Percentiles rank a stretch among this genome's conserved stretches.
Evolutionary conservation across 1,140 invertebrate species (phyloP).

Genomic region (Nasonia longicornis): DNA sequence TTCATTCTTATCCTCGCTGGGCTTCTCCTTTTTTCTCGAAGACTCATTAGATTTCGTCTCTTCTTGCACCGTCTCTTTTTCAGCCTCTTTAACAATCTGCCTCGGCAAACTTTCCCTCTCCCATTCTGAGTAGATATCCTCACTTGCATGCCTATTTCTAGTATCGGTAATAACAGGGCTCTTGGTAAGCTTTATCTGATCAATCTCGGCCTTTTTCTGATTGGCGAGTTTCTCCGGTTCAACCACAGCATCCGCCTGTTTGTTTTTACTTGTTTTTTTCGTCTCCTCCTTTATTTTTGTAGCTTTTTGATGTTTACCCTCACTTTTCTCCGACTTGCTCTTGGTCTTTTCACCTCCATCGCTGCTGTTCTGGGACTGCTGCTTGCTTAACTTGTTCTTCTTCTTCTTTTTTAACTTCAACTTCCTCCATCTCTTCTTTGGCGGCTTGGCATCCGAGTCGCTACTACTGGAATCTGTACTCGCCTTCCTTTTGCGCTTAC

Average conservation of each 20-base stretch:
- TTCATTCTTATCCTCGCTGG: slow-evolving; percentile 10
- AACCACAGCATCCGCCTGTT: background rate
- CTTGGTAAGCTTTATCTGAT: background rate
- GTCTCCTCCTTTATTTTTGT: slow-evolving; percentile 43
- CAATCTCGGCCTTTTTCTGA: background rate
- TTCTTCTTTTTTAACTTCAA: slow-evolving; percentile 49
- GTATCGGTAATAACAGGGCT: slow-evolving; percentile 13
- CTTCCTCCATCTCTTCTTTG: slow-evolving; percentile 32
- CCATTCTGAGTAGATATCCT: slow-evolving; percentile 30
- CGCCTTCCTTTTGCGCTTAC: slow-evolving; percentile 44
- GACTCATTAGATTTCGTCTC: slow-evolving; percentile 14
- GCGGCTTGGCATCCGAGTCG: slow-evolving; percentile 53
- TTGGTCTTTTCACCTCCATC: slow-evolving; percentile 47
- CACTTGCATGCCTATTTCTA: slow-evolving; percentile 7
- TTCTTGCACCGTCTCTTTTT: slow-evolving; percentile 19
- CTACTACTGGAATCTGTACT: slow-evolving; percentile 59
- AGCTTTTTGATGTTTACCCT: slow-evolving; percentile 39
- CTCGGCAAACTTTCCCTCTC: slow-evolving; percentile 37
- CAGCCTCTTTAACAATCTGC: slow-evolving; percentile 39
- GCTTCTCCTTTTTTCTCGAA: slow-evolving; percentile 30
- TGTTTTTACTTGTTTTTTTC: slow-evolving; percentile 28
- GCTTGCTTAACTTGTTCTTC: slow-evolving; percentile 44
- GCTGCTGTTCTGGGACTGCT: background rate
- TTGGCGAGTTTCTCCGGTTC: background rate
- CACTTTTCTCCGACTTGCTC: slow-evolving; percentile 48